phyloP scores from a whole-genome alignment of 2,113 vertebrate genomes.

The Xiphophorus hellerii region DNA sequence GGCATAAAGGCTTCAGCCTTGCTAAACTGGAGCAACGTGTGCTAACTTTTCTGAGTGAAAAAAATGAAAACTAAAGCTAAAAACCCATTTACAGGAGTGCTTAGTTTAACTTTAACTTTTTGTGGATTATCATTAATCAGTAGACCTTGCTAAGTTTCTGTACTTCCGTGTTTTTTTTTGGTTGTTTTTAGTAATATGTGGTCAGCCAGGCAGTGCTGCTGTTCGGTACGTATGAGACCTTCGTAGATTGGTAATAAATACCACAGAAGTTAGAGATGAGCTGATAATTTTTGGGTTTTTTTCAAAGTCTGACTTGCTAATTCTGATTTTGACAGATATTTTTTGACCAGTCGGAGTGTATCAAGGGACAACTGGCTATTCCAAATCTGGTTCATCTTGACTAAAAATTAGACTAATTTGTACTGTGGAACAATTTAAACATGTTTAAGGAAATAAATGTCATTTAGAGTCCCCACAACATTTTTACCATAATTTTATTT shows the following conservation, averaged over 20 bases:
- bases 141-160: background rate
- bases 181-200: background rate
- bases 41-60: constrained; percentile 20
- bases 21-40: constrained; percentile 46
- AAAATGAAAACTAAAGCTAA: constrained; percentile 33
- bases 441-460: background rate
- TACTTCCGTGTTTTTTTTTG: too few relatives aligned
- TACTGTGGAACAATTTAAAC: background rate
- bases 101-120: background rate
- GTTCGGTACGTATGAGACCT: background rate
- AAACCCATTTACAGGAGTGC: background rate
- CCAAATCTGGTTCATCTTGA: background rate
- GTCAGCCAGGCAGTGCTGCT: background rate
- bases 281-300: background rate
- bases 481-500: background rate
- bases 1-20: constrained; percentile 16
- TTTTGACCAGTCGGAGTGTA: background rate
- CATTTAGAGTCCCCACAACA: background rate
- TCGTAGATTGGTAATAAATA: background rate
- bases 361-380: background rate
- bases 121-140: background rate
- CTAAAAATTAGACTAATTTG: background rate
- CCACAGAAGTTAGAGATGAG: background rate
- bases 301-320: background rate
- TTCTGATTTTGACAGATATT: too few relatives aligned